phyloP scores from a whole-genome alignment of 1,140 invertebrate genomes.

The Drosophila tani region DNA sequence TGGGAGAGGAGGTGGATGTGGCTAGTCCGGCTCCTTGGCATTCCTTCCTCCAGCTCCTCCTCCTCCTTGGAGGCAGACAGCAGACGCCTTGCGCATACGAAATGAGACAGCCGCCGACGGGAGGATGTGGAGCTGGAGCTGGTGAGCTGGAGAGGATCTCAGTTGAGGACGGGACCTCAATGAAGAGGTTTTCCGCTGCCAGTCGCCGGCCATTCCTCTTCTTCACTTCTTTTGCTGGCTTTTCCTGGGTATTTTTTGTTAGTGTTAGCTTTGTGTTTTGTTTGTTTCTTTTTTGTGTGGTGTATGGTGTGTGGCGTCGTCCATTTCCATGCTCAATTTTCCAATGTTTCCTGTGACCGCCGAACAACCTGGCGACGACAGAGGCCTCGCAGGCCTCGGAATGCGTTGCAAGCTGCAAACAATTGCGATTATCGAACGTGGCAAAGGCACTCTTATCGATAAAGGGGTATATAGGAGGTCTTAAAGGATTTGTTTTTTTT shows the following conservation, averaged over 20 bases:
- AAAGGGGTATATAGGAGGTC: not conserved
- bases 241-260: conserved; percentile 8
- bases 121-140: conserved; percentile 26
- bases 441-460: conserved; percentile 14
- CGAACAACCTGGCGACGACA: conserved; percentile 64
- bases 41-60: conserved; percentile 6
- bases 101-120: conserved; percentile 69
- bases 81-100: conserved; percentile 74
- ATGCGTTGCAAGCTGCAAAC: conserved; percentile 81
- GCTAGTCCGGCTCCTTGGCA: conserved; percentile 46
- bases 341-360: conserved; percentile 79
- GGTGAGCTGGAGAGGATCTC: conserved; percentile 21
- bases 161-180: conserved; percentile 53
- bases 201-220: conserved; percentile 66
- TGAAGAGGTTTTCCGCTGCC: conserved; percentile 81
- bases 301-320: conserved; percentile 45
- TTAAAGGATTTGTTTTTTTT: not conserved
- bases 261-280: conserved; percentile 15
- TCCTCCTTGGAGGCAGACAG: conserved; percentile 18
- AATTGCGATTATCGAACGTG: conserved; percentile 81
- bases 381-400: conserved; percentile 46
- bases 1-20: conserved; percentile 12
- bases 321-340: conserved; percentile 83
- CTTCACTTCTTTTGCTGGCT: conserved; percentile 31
- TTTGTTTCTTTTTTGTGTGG: conserved; percentile 17